These are phyloP conservation scores for Colostygia pectinataria DNA, from an alignment of 2,888 invertebrate genomes.

Conservation along the genomic window DNA sequence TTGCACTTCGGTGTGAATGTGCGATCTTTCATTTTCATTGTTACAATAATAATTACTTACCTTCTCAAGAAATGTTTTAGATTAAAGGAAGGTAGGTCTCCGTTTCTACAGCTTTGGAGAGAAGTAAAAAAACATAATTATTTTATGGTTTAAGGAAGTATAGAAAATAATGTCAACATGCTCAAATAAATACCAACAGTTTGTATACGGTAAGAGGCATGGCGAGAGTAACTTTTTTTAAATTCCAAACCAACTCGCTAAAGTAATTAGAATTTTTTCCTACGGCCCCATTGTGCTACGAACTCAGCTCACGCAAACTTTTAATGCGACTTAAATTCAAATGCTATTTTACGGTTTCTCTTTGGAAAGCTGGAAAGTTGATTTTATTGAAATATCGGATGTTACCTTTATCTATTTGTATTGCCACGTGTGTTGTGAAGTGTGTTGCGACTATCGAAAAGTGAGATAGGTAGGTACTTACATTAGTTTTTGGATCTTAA, in stretches of 20 bases:
- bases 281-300: slow-evolving; percentile 73
- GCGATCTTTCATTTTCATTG: slow-evolving; percentile 15
- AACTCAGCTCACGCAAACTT: slow-evolving; percentile 76
- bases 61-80: no score
- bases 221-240: slow-evolving; percentile 67
- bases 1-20: slow-evolving; percentile 11
- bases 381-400: slow-evolving; percentile 64
- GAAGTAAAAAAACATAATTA: no score
- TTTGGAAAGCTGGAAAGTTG: slow-evolving; percentile 65
- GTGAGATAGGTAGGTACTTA: no score
- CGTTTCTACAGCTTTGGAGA: not conserved
- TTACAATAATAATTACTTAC: no score
- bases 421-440: slow-evolving; percentile 32
- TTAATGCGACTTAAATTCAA: slow-evolving; percentile 80
- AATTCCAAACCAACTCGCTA: slow-evolving; percentile 69
- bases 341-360: slow-evolving; percentile 74
- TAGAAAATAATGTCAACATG: slow-evolving; percentile 6
- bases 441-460: no score
- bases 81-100: no score
- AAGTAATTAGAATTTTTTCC: slow-evolving; percentile 81
- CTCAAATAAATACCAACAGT: slow-evolving; percentile 17
- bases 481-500: no score
- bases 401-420: slow-evolving; percentile 37
- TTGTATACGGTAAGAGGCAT: slow-evolving; percentile 49
- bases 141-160: no score